phyloP scores from a whole-genome alignment of 2,113 vertebrate species.

The Paramormyrops kingsleyae region DNA sequence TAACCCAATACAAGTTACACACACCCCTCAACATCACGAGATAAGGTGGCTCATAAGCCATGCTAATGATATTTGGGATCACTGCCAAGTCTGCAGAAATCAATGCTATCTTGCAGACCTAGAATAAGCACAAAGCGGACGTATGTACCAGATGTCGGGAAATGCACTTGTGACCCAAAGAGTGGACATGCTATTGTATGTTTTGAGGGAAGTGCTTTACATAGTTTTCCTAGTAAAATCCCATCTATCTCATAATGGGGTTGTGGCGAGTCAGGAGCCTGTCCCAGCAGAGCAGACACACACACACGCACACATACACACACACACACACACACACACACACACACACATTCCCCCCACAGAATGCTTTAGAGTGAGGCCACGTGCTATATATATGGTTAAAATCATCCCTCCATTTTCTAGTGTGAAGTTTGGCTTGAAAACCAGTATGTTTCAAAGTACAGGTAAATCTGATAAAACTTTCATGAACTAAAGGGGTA shows the following conservation, averaged over 20 bases:
- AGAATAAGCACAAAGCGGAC: not conserved
- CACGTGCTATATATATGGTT: not conserved
- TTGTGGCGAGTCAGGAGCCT: not conserved
- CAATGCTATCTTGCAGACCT: not conserved
- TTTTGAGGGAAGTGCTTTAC: not conserved
- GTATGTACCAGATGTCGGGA: not conserved
- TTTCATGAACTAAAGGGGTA: not conserved
- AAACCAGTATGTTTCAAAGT: not conserved
- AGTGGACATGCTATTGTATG: not conserved
- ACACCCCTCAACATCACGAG: not conserved
- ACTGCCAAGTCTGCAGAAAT: not conserved
- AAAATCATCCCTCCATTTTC: not conserved
- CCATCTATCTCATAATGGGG: not conserved
- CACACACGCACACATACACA: not conserved
- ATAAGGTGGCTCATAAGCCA: not conserved
- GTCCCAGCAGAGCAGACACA: not conserved
- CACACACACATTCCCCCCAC: no score
- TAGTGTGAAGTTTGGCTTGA: not conserved
- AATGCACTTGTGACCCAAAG: not conserved
- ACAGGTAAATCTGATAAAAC: not conserved
- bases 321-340: no score
- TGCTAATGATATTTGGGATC: not conserved
- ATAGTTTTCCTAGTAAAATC: not conserved
- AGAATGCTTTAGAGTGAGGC: not conserved
- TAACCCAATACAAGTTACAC: not conserved